Evolutionary conservation across 2,113 vertebrate genomes (phyloP).

Genomic region (Pollachius pollachius): DNA sequence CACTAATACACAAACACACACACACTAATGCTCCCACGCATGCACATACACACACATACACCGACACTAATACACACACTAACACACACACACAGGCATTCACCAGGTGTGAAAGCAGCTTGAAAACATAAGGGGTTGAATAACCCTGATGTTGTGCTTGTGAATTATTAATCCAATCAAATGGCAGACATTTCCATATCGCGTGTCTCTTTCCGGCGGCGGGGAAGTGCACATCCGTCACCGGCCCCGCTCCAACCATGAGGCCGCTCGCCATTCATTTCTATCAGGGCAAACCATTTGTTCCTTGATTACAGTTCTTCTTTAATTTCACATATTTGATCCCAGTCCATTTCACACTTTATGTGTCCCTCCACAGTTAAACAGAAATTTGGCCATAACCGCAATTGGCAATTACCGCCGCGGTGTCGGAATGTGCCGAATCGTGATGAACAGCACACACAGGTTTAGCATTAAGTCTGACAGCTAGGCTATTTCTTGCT

Average conservation of each 20-base stretch:
- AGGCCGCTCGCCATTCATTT: slow-evolving; percentile 7
- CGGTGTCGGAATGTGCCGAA: not conserved
- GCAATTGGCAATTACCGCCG: too few relatives aligned
- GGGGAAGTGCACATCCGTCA: not conserved
- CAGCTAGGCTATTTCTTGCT: slow-evolving; percentile 4
- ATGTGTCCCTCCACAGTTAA: slow-evolving; percentile 17
- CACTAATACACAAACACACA: not conserved
- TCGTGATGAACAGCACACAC: not conserved
- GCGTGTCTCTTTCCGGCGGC: slow-evolving; percentile 8
- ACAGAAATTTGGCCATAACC: slow-evolving; percentile 3
- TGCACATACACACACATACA: too few relatives aligned
- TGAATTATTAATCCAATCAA: slow-evolving; percentile 50
- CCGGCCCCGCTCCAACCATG: not conserved
- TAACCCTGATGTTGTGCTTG: slow-evolving; percentile 34
- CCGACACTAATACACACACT: not conserved
- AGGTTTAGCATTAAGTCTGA: not conserved
- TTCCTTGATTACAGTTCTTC: slow-evolving; percentile 25
- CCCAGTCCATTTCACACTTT: slow-evolving; percentile 9
- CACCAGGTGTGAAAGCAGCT: slow-evolving; percentile 46
- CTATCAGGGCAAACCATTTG: slow-evolving; percentile 5
- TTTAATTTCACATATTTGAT: slow-evolving; percentile 18
- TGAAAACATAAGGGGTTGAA: slow-evolving; percentile 24
- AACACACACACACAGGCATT: slow-evolving; percentile 18
- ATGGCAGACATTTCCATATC: slow-evolving; percentile 37
- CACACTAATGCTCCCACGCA: not conserved